Base-by-base conservation (phyloP, 2,888 invertebrate species). In the Glaucopsyche alexis region DNA sequence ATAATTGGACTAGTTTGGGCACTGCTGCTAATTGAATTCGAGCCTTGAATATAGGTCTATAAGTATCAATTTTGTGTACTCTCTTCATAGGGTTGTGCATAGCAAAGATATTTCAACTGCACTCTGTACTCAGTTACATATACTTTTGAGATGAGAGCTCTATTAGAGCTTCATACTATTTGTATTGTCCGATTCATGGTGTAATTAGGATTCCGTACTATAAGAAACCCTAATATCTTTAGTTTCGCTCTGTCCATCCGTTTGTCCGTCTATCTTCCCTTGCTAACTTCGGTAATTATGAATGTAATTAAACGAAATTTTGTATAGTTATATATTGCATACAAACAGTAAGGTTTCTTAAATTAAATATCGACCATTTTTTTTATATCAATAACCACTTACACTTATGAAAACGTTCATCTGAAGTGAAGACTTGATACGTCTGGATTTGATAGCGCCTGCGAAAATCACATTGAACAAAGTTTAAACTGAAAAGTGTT, bases 1-100 rank as follows among this genome's bases (percentile, higher is more conserved):
- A 69, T 69, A 69, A 69, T 47, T 69, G 69, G 49, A 47, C 69
- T 49, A 69, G 69, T 69, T 69, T 69, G 49, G 69, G 42, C 16
- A 45, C 14, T 29, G 66, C 40, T 66, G 42, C 40, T 66, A 69
- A 29, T 29, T 47, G 69, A 69, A 47, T 49, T 69, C 7, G 45
- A 69, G 47, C 69, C 69, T 29, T 69, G 49, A 47, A 29, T 49
- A 47, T 69, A 29, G 69, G 29, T 45, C 19, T 38, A 69, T 69
- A 69, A 69, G 69, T 49, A 69, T 29, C 47, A 49, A 47, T 69
- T 67, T 67, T 42, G 42, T 45, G 16, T 42, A 16, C 19, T 13
- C 29, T 2, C 1, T 13, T 9, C 13, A 7, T 14, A 60, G 60
- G 60, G 60, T 60, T 60, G 60, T 60, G 60, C 60, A 60, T 13